Evolutionary conservation across 2,797 vertebrate species (phyloP).

Genomic region (Malacoctenus gilli): DNA sequence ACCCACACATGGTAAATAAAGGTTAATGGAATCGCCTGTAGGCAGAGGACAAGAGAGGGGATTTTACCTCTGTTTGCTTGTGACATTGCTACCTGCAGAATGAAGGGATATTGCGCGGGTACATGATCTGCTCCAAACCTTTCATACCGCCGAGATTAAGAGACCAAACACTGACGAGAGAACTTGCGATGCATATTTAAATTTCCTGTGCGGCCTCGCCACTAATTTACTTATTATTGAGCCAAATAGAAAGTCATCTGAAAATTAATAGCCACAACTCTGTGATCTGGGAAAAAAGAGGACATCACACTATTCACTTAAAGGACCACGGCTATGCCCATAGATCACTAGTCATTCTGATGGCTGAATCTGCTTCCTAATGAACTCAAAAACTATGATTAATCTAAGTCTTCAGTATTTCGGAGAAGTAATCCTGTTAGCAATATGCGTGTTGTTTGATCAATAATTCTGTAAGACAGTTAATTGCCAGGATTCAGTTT

Average conservation of each 20-base stretch:
- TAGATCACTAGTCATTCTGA: slow-evolving; percentile 59
- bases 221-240: slow-evolving; percentile 45
- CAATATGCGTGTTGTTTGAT: slow-evolving; percentile 41
- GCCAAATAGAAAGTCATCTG: slow-evolving; percentile 57
- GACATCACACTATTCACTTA: slow-evolving; percentile 64
- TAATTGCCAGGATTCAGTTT: slow-evolving; percentile 19
- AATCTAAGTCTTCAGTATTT: slow-evolving; percentile 46
- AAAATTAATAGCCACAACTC: slow-evolving; percentile 58
- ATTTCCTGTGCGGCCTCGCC: slow-evolving; percentile 32
- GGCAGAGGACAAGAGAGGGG: slow-evolving; percentile 44
- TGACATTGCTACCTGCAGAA: slow-evolving; percentile 42
- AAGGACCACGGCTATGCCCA: slow-evolving; percentile 53
- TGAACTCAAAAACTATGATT: slow-evolving; percentile 45
- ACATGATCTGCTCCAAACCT: slow-evolving; percentile 38
- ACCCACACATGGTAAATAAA: slow-evolving; percentile 49
- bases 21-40: slow-evolving; percentile 47
- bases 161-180: slow-evolving; percentile 32
- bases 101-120: slow-evolving; percentile 36
- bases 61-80: slow-evolving; percentile 45
- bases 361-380: slow-evolving; percentile 50
- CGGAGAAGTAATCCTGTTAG: slow-evolving; percentile 43
- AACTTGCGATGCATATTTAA: slow-evolving; percentile 48
- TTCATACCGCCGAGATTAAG: slow-evolving; percentile 44
- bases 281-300: slow-evolving; percentile 67
- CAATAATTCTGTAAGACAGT: slow-evolving; percentile 21